Evolutionary conservation across 1,140 invertebrate species (phyloP), one percentile per base, ranked within the genome.

Genomic region (Caenorhabditis latens): DNA sequence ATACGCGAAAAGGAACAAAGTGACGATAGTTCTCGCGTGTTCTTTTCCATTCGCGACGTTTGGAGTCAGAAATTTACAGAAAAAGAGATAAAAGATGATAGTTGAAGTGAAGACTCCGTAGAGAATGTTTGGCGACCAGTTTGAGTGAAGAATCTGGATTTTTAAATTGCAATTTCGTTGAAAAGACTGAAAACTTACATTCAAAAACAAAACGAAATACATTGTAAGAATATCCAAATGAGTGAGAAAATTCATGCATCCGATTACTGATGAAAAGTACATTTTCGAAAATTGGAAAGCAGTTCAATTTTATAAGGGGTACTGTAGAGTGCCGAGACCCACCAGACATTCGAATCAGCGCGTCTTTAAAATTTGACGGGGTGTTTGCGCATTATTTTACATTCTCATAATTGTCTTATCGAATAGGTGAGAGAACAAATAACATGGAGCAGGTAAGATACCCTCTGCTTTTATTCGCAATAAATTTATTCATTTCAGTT

Each of bases 141-240:
- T 61, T 7, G 65, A 40, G 16, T 88, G 83, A 42, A 88, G 46
- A 50, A 82, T 57, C 21, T 83, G 63, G 11, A 90, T 32, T 88
- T 90, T 90, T 84, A 85, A 32, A 90, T n/a, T 19, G 84, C 89
- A 55, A 32, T 63, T 63, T n/a, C 2, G 21, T 46, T 88, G 61
- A 11, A 87, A 46, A 85, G 48, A 43, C 94, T 95, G 65, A 95
- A 94, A 88, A 95, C 95, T 88, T 96, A 95, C 90, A 96, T 93
- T 90, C 55, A 90, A 94, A 91, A 95, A 97, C 85, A 96, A 92
- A 57, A 96, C 91, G 1, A 95, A 94, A 91, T 96, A 97, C 79
- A 96, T 91, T 19, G 96, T 94, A 79, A 96, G 95, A 63, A 95
- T 94, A 88, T 95, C 96, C 14, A 97, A 93, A 92, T 96, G 94